phyloP scores from a whole-genome alignment of 2,888 invertebrate species.

The Colletes collaris region DNA sequence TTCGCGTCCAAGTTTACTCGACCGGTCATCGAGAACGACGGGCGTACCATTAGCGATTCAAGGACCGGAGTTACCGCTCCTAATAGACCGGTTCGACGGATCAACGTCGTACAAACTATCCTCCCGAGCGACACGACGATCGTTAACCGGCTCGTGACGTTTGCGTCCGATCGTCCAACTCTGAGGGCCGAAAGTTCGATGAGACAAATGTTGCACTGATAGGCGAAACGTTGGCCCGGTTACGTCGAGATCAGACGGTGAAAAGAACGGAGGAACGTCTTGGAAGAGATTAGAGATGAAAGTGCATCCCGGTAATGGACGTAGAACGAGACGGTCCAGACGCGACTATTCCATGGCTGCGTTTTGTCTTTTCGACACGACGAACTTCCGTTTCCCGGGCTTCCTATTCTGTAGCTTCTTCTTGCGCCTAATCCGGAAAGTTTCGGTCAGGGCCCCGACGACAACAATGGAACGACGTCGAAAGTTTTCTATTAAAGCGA shows the following conservation, averaged over 20 bases:
- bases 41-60: background rate
- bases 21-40: background rate
- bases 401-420: slow-evolving; percentile 47
- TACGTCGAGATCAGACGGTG: slow-evolving; percentile 6
- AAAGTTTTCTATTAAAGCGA: slow-evolving; percentile 25
- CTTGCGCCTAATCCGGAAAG: slow-evolving; percentile 45
- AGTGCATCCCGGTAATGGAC: slow-evolving; percentile 52
- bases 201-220: background rate
- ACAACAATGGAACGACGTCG: slow-evolving; percentile 12
- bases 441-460: slow-evolving; percentile 7
- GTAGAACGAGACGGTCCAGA: slow-evolving; percentile 34
- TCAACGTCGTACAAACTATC: no score
- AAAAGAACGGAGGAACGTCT: slow-evolving; percentile 19
- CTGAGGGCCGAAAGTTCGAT: background rate
- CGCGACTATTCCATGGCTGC: slow-evolving; percentile 38
- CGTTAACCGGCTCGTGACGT: no score
- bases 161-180: no score
- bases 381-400: slow-evolving; percentile 37
- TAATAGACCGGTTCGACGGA: no score
- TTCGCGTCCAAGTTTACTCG: background rate
- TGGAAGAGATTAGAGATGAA: slow-evolving; percentile 54
- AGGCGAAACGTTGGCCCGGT: background rate
- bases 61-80: background rate
- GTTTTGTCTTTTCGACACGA: slow-evolving; percentile 45
- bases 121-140: no score